phyloP scores from a whole-genome alignment of 2,888 invertebrate species.

The Sphaeridia pumilis region DNA sequence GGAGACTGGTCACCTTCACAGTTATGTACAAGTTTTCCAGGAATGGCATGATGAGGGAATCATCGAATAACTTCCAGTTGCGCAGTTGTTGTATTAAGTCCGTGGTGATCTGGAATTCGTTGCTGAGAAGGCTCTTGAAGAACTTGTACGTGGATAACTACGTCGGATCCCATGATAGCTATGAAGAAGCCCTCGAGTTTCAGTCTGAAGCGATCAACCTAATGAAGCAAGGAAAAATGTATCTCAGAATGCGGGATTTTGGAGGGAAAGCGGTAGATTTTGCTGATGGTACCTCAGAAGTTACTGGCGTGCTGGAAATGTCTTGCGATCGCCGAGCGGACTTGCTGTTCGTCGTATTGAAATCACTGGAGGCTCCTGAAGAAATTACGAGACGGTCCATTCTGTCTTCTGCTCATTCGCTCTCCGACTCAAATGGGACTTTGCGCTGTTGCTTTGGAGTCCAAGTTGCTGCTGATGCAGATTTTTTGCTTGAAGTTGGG shows the following conservation, averaged over 20 bases:
- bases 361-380: neutral
- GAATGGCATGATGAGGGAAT: neutral
- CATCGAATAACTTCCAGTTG: neutral
- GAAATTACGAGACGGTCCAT: neutral
- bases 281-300: neutral
- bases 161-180: neutral
- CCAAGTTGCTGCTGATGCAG: neutral
- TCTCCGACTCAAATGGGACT: neutral
- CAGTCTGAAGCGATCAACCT: neutral
- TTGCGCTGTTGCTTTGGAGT: neutral
- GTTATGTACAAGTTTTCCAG: neutral
- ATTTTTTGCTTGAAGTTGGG: neutral
- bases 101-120: neutral
- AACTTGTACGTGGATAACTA: neutral
- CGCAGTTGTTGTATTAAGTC: too few relatives aligned
- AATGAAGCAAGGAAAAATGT: neutral
- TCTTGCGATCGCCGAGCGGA: neutral
- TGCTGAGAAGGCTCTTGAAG: neutral
- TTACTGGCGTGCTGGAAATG: neutral
- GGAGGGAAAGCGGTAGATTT: neutral
- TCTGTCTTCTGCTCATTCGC: neutral
- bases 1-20: neutral
- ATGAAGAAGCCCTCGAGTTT: neutral
- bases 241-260: neutral
- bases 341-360: neutral